Evolutionary conservation across 2,113 vertebrate genomes (phyloP).

Genomic region (Phaethon lepturus): DNA sequence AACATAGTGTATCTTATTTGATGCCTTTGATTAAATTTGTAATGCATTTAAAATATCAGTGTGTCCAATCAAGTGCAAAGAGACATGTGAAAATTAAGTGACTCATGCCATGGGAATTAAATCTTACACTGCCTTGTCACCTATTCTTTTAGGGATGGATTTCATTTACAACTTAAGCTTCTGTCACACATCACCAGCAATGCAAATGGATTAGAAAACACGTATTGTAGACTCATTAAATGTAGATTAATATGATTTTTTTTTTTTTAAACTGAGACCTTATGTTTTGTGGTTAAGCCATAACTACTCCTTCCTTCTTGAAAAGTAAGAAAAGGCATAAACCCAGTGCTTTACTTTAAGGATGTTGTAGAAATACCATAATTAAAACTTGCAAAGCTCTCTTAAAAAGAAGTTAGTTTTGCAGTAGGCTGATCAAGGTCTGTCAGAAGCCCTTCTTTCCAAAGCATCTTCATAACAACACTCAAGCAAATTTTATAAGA

Average conservation of each 20-base stretch:
- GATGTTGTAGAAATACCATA: background rate
- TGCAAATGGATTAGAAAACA: background rate
- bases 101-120: conserved; percentile 27
- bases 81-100: conserved; percentile 33
- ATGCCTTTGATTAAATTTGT: conserved; percentile 43
- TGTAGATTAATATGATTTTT: background rate
- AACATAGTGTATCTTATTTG: background rate
- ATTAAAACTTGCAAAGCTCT: background rate
- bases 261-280: background rate
- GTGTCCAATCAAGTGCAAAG: conserved; percentile 9
- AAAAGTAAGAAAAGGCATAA: background rate
- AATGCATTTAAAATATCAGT: conserved; percentile 48
- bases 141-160: background rate
- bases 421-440: background rate
- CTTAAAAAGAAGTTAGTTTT: background rate
- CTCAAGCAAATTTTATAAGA: background rate
- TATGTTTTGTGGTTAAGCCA: background rate
- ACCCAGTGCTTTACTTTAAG: background rate
- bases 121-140: background rate
- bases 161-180: conserved; percentile 13
- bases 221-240: background rate
- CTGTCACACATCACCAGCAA: background rate
- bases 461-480: background rate
- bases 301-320: background rate
- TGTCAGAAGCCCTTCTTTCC: background rate